Conservation (phyloP, 2,888 invertebrate species). For the Danaus chrysippus region DNA sequence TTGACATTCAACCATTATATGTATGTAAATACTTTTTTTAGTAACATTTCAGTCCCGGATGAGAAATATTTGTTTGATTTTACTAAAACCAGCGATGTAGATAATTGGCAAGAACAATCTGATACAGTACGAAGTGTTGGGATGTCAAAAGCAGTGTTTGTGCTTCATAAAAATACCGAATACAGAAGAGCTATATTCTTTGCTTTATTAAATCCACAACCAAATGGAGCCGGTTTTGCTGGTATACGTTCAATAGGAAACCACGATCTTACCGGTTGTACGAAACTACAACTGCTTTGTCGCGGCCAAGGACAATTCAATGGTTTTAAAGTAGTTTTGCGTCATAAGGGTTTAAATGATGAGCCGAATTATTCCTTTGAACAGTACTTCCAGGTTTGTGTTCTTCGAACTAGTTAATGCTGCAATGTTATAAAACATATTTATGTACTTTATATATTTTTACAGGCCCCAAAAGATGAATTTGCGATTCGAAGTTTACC, state of each 20-base stretch:
- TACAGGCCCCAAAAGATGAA: conserved; percentile 73
- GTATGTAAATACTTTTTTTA: conserved; percentile 20
- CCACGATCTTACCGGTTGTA: conserved; percentile 71
- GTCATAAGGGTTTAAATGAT: conserved; percentile 77
- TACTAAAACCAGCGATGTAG: conserved; percentile 67
- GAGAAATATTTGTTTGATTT: conserved; percentile 79
- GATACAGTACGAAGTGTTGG: conserved; percentile 82
- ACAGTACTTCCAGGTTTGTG: conserved; percentile 75
- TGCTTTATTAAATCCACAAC: conserved; percentile 81
- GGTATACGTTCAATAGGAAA: conserved; percentile 74
- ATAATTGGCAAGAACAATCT: conserved; percentile 81
- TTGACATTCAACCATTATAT: neutral
- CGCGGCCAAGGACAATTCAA: conserved; percentile 80
- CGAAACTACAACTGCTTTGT: conserved; percentile 73
- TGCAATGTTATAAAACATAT: neutral
- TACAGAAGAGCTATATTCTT: conserved; percentile 82
- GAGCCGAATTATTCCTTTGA: conserved; percentile 81
- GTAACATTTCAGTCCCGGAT: conserved; percentile 43
- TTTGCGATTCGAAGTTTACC: conserved; percentile 75
- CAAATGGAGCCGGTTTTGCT: conserved; percentile 83
- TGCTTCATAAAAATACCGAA: conserved; percentile 78
- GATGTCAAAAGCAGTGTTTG: conserved; percentile 81
- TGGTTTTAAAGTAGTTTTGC: conserved; percentile 80
- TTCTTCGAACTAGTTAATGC: conserved; percentile 41
- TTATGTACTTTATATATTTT: conserved; percentile 34